phyloP scores from a whole-genome alignment of 2,888 invertebrate species.

The Drosophila nigricruria region DNA sequence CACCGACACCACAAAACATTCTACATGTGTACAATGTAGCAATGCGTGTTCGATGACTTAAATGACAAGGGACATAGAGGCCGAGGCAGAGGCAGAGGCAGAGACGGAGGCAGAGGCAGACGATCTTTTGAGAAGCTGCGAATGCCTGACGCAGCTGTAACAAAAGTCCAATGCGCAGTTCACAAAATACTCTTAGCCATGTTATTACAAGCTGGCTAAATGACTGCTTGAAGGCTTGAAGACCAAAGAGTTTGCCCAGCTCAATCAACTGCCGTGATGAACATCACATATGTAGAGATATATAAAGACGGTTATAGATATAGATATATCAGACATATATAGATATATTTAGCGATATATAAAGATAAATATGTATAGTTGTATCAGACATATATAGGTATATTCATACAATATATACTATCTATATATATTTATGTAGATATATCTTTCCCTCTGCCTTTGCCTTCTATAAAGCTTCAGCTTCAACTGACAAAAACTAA shows the following conservation, averaged over 20 bases:
- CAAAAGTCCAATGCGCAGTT: conserved; percentile 44
- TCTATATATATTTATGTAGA: no score
- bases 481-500: neutral
- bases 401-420: no score
- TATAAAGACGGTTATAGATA: neutral
- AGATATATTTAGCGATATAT: neutral
- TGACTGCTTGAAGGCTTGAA: conserved; percentile 42
- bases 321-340: neutral
- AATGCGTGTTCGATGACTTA: conserved; percentile 84
- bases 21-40: conserved; percentile 77
- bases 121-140: conserved; percentile 7
- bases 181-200: conserved; percentile 77
- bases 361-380: neutral
- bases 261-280: conserved; percentile 43
- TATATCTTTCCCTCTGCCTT: neutral
- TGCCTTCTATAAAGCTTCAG: no score
- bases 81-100: conserved; percentile 22
- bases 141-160: conserved; percentile 29
- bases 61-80: conserved; percentile 66
- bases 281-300: neutral
- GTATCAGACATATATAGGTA: neutral
- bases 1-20: conserved; percentile 25
- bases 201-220: conserved; percentile 78
- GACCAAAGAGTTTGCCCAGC: conserved; percentile 9
- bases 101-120: neutral